Percentiles rank a stretch among this genome's conserved stretches.
Evolutionary conservation across 1,140 invertebrate genomes (phyloP).

Genomic region (Drosophila nigrodunni): DNA sequence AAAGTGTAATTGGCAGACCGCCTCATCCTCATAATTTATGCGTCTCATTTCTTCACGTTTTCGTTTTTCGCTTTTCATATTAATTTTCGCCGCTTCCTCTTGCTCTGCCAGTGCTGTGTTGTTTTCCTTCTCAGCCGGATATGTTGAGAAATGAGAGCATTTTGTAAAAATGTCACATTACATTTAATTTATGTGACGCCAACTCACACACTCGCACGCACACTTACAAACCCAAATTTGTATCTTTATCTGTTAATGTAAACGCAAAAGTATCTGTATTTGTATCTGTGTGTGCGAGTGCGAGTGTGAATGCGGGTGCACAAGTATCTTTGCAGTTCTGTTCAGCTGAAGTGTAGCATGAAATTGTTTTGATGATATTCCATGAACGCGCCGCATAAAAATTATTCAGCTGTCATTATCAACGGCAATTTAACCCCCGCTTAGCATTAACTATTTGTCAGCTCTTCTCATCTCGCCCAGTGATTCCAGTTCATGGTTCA

Average conservation of each 20-base stretch:
- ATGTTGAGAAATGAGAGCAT: conserved; percentile 83
- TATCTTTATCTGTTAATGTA: conserved; percentile 7
- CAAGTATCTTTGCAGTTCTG: conserved; percentile 33
- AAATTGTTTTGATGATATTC: conserved; percentile 71
- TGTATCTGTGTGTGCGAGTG: conserved; percentile 1
- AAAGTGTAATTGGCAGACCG: conserved; percentile 78
- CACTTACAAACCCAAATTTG: conserved; percentile 36
- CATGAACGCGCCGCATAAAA: conserved; percentile 57
- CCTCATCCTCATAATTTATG: conserved; percentile 65
- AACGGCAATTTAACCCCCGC: conserved; percentile 55
- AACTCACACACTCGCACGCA: conserved; percentile 48
- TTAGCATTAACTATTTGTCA: conserved; percentile 54
- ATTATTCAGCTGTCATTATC: conserved; percentile 72
- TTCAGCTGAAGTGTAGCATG: conserved; percentile 68
- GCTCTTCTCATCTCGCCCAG: conserved; percentile 18
- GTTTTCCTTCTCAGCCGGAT: conserved; percentile 55
- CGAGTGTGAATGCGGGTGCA: not conserved
- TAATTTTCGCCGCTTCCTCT: conserved; percentile 12
- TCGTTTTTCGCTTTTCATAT: conserved; percentile 33
- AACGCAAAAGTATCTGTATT: conserved; percentile 1
- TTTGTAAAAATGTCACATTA: conserved; percentile 85
- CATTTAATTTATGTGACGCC: conserved; percentile 82
- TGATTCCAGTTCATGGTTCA: conserved; percentile 19
- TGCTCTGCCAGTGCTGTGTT: conserved; percentile 12
- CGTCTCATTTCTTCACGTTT: conserved; percentile 66